Conservation (phyloP, 2,888 invertebrate genomes). For the Dryobota labecula region DNA sequence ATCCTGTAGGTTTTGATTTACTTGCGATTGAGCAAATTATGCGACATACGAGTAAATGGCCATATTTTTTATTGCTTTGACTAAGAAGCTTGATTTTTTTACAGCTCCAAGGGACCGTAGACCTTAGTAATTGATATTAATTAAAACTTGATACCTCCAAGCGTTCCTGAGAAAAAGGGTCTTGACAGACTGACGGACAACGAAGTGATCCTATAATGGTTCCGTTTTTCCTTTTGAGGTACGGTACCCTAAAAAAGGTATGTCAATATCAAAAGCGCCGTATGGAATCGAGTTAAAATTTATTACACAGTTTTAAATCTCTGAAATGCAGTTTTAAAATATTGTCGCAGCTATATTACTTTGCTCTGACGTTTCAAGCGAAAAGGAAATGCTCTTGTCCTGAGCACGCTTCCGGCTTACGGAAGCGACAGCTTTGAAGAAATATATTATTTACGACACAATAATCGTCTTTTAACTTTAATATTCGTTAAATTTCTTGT, state of each 20-base stretch:
- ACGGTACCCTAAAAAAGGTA: background rate
- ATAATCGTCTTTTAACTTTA: conserved; percentile 17
- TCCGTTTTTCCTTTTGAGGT: background rate
- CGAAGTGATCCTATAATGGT: background rate
- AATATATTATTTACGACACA: conserved; percentile 38
- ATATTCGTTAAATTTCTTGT: conserved; percentile 17
- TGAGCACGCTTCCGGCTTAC: conserved; percentile 45
- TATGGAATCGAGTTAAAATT: background rate
- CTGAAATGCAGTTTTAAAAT: conserved; percentile 33
- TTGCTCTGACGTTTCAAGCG: conserved; percentile 36
- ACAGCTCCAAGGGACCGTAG: background rate
- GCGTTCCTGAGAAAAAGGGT: background rate
- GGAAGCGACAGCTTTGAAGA: conserved; percentile 58
- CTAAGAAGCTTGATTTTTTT: background rate
- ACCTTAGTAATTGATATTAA: background rate
- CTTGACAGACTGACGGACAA: background rate
- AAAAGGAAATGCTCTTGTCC: conserved; percentile 57
- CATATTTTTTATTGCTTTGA: background rate
- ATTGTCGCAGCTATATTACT: conserved; percentile 20
- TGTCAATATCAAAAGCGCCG: background rate
- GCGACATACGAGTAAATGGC: background rate
- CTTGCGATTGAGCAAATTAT: background rate
- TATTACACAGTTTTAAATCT: conserved; percentile 11
- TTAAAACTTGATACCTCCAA: too few relatives aligned
- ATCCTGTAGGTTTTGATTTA: too few relatives aligned